A percentile compares a stretch with the other conserved stretches of the same genome.
Conservation (phyloP, 2,797 vertebrate species). For the Eidolon dupreanum region DNA sequence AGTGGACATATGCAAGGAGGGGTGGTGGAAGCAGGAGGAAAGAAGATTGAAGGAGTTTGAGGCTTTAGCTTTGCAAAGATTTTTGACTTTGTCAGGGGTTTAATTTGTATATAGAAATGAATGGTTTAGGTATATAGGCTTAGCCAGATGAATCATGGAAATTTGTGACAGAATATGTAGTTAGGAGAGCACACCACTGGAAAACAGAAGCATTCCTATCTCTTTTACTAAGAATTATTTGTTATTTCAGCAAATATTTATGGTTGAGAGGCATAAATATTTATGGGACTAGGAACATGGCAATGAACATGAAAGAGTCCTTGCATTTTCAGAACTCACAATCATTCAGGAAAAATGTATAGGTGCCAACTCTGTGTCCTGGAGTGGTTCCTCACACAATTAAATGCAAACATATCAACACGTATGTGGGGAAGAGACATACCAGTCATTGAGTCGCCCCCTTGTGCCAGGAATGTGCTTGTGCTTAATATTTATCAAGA, state of each 20-base stretch:
- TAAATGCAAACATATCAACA: background rate
- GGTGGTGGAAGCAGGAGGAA: background rate
- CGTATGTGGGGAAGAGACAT: background rate
- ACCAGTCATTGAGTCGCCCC: background rate
- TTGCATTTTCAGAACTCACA: background rate
- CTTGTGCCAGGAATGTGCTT: background rate
- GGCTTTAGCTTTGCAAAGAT: background rate
- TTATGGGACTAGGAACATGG: background rate
- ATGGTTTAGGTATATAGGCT: background rate
- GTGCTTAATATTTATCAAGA: background rate
- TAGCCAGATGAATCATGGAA: background rate
- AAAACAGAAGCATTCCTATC: background rate
- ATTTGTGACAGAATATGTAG: background rate
- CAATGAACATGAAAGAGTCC: background rate
- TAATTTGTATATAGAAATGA: background rate
- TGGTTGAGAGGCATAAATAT: background rate
- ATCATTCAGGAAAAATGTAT: background rate
- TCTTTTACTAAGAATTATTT: background rate
- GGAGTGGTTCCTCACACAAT: background rate
- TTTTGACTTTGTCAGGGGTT: background rate
- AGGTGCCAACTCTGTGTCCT: background rate
- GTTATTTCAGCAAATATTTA: constrained; percentile 17
- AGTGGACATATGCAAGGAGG: background rate
- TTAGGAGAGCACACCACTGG: background rate
- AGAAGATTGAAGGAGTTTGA: background rate